Base-by-base conservation (phyloP, 2,888 invertebrate species). In the Homarus gammarus region DNA sequence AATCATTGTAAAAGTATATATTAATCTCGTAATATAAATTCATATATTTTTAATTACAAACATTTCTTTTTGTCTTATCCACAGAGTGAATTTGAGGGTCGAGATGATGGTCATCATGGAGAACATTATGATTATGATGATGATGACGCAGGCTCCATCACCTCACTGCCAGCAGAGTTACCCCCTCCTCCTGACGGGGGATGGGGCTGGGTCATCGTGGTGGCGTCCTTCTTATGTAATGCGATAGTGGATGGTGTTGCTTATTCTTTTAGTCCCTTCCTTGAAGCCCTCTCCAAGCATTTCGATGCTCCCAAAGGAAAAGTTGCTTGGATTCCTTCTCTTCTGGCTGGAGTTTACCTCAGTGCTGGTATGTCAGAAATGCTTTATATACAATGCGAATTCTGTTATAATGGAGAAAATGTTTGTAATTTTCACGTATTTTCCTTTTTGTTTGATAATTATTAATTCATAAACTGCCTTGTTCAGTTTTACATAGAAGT, bases 191-290 rank as follows among this genome's bases (percentile, higher is more conserved):
- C 97, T 64, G 97, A 97, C 94, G 92, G 92, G 8, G 92, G 92
- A 6, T 92, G 91, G 91, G 92, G 92, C 90, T 98, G 97, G 98
- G 96, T 99, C 93, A 97, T 99, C 93, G 99, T 99, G 85, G 96
- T 98, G 93, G 98, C 98, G 84, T 98, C 98, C 73, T 99, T 99
- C 94, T 96, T 99, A 96, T 98, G 98, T 94, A 99, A 99, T 95
- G 96, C 99, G 95, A 97, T 99, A 93, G 98, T 99, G 88, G 99
- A 99, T 94, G 99, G 98, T 93, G 98, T 99, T 92, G 98, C 98
- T n/a, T 99, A 99, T 94, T 98, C 99, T 10, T 99, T 99, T 94
- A 99, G 99, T 84, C 97, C 99, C 93, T 98, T 98, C 95, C 95
- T 98, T 77, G 95, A 96, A 44, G 96, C 97, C 93, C 96, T 98